phyloP scores from a whole-genome alignment of 2,113 vertebrate genomes.

The Paradisaea rubra region DNA sequence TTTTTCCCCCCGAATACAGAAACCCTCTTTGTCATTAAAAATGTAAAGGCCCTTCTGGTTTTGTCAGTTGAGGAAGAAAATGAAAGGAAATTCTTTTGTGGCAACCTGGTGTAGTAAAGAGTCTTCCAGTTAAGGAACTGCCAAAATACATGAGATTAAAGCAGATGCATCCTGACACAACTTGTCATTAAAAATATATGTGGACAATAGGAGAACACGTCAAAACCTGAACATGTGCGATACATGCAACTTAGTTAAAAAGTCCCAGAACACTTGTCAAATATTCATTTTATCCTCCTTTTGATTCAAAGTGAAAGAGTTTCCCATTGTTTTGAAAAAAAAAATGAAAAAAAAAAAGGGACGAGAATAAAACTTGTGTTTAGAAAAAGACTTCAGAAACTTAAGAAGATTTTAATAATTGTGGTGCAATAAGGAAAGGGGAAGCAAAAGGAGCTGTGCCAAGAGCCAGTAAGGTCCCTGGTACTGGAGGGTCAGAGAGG shows the following conservation, averaged over 20 bases:
- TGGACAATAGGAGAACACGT: background rate
- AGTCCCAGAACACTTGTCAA: background rate
- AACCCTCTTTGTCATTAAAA: conserved; percentile 27
- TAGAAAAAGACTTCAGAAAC: background rate
- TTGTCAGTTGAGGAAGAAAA: background rate
- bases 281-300: background rate
- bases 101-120: background rate
- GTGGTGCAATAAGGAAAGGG: background rate
- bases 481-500: background rate
- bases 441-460: background rate
- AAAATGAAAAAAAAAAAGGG: rapidly evolving
- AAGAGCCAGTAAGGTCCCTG: background rate
- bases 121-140: background rate
- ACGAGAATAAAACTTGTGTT: background rate
- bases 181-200: conserved; percentile 23
- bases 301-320: background rate
- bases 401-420: background rate
- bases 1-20: background rate
- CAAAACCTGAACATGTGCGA: background rate
- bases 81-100: background rate
- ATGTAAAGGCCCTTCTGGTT: background rate
- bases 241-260: background rate
- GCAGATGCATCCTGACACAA: background rate
- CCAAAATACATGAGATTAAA: background rate
- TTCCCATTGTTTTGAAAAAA: background rate